These are phyloP conservation scores for Tenthredo distinguenda DNA, from an alignment of 2,888 invertebrate genomes.

Conservation along the genomic window DNA sequence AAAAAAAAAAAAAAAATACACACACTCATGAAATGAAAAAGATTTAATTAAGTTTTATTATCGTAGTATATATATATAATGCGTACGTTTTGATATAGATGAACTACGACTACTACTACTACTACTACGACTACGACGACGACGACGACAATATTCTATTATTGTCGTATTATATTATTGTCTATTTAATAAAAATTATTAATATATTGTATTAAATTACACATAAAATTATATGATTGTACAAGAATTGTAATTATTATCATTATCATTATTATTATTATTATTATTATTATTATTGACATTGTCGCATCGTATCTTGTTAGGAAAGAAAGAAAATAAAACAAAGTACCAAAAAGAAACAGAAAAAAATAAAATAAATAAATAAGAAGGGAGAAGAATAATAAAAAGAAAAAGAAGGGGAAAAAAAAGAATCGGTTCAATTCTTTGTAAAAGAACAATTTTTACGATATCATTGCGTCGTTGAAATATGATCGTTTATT, in stretches of 20 bases:
- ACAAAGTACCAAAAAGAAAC: too few relatives aligned
- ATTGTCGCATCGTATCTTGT: neutral
- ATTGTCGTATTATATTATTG: too few relatives aligned
- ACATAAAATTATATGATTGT: constrained; percentile 18
- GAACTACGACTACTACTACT: too few relatives aligned
- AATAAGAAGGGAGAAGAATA: neutral
- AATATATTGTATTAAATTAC: neutral
- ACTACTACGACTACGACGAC: too few relatives aligned
- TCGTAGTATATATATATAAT: too few relatives aligned
- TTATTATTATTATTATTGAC: constrained; percentile 37
- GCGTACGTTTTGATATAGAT: too few relatives aligned
- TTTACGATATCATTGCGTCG: constrained; percentile 78
- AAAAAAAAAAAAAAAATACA: too few relatives aligned
- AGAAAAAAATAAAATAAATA: too few relatives aligned
- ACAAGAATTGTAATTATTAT: constrained; percentile 7
- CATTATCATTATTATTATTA: constrained; percentile 4
- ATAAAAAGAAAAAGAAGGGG: neutral
- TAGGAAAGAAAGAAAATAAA: too few relatives aligned
- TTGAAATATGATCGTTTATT: constrained; percentile 78
- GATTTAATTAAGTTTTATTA: neutral
- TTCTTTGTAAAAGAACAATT: constrained; percentile 76
- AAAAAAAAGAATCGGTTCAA: neutral
- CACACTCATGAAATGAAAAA: neutral
- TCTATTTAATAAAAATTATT: neutral
- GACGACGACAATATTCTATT: too few relatives aligned